Evolutionary conservation across 2,113 vertebrate species (phyloP).

Genomic region (Crypturellus undulatus): DNA sequence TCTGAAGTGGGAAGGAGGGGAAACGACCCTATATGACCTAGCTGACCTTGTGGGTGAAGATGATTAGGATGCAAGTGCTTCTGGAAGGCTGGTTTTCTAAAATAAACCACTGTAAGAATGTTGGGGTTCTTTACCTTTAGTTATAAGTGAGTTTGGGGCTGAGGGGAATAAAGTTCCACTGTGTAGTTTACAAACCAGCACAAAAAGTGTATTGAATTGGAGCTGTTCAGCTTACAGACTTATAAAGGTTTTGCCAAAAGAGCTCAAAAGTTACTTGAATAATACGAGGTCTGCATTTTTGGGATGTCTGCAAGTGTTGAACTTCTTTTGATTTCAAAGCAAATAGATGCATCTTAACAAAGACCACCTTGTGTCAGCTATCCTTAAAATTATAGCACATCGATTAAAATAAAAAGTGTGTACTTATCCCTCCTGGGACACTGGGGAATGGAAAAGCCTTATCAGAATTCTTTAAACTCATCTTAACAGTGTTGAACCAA

Average conservation of each 20-base stretch:
- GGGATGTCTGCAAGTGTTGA: conserved; percentile 4
- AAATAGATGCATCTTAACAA: conserved; percentile 61
- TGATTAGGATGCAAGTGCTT: not conserved
- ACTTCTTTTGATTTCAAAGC: conserved; percentile 49
- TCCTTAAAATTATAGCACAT: conserved; percentile 45
- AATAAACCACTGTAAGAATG: rapidly evolving
- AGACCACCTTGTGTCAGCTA: conserved; percentile 56
- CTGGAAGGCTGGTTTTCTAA: not conserved
- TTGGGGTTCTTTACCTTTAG: not conserved
- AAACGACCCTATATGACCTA: not conserved
- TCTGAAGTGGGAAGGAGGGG: not conserved
- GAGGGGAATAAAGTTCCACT: not conserved
- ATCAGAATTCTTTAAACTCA: conserved; percentile 66
- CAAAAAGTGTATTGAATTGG: conserved; percentile 7
- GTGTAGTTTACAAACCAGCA: not conserved
- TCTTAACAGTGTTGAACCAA: conserved; percentile 57
- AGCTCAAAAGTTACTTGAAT: conserved; percentile 49
- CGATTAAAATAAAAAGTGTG: conserved; percentile 48
- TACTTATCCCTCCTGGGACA: conserved; percentile 41
- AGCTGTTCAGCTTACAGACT: conserved; percentile 19
- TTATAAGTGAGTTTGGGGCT: not conserved
- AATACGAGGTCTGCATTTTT: conserved; percentile 30
- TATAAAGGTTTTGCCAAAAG: conserved; percentile 6
- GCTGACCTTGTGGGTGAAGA: not conserved
- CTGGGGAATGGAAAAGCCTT: not conserved